These are phyloP conservation scores for Anser brachyrhynchus DNA, from an alignment of 2,113 vertebrate genomes.

Conservation along the genomic window DNA sequence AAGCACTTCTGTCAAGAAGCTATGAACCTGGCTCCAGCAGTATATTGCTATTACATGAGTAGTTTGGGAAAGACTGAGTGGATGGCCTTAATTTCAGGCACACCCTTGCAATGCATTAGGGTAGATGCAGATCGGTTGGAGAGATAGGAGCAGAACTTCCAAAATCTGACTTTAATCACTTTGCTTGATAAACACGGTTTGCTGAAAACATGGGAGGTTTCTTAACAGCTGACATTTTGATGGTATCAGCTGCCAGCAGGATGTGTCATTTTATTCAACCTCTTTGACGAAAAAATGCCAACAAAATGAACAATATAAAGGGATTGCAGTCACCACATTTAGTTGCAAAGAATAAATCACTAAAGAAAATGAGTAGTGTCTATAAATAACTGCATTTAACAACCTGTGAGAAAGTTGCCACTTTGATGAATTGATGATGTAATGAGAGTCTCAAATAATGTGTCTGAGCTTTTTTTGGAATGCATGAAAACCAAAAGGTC, in stretches of 20 bases:
- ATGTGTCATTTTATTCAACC: background rate
- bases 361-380: background rate
- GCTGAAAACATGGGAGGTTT: background rate
- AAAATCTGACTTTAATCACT: constrained; percentile 13
- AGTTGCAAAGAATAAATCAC: background rate
- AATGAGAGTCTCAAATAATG: background rate
- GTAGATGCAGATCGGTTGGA: constrained; percentile 5
- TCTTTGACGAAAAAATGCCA: background rate
- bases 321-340: background rate
- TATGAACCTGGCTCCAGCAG: constrained; percentile 1
- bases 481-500: background rate
- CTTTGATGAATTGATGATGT: background rate
- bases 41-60: constrained; percentile 1
- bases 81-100: constrained; percentile 16
- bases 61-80: constrained; percentile 45
- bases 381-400: background rate
- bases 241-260: constrained; percentile 11
- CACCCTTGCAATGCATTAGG: constrained; percentile 16
- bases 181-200: background rate
- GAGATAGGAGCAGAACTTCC: background rate
- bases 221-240: background rate
- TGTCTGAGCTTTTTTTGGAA: background rate
- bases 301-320: background rate
- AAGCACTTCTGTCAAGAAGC: background rate
- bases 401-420: background rate